Percentiles rank a stretch among this genome's conserved stretches.
Conservation (phyloP, 2,113 vertebrate genomes). For the Thinocorus orbignyianus region DNA sequence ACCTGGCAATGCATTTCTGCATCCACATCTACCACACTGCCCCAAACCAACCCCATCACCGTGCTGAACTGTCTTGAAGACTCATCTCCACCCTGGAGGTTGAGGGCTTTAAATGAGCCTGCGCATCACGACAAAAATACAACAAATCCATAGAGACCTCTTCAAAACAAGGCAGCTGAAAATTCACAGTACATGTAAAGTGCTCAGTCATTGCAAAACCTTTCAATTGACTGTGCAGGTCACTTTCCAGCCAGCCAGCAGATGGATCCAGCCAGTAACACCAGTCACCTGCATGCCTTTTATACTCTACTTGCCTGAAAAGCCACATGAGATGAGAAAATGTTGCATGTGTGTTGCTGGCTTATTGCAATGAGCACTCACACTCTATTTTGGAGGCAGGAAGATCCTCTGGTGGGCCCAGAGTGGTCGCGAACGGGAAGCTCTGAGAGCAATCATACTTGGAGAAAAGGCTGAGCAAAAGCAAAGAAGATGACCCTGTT, state of each 20-base stretch:
- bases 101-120: not conserved
- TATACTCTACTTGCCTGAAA: not conserved
- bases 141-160: not conserved
- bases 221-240: not conserved
- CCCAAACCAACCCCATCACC: rapidly evolving
- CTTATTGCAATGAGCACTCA: not conserved
- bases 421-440: rapidly evolving
- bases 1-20: not conserved
- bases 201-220: not conserved
- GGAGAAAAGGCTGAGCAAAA: not conserved
- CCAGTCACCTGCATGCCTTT: not conserved
- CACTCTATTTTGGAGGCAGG: rapidly evolving
- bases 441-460: not conserved
- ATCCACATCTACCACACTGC: rapidly evolving
- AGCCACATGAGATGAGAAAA: not conserved
- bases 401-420: not conserved
- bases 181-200: not conserved
- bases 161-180: not conserved
- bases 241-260: not conserved
- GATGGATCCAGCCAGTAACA: not conserved
- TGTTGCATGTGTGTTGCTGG: not conserved
- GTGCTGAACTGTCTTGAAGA: rapidly evolving
- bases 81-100: not conserved
- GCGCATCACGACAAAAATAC: not conserved
- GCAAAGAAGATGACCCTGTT: not conserved